These are phyloP conservation scores for Monarcha castaneiventris DNA, from an alignment of 2,113 vertebrate species.

Conservation along the genomic window DNA sequence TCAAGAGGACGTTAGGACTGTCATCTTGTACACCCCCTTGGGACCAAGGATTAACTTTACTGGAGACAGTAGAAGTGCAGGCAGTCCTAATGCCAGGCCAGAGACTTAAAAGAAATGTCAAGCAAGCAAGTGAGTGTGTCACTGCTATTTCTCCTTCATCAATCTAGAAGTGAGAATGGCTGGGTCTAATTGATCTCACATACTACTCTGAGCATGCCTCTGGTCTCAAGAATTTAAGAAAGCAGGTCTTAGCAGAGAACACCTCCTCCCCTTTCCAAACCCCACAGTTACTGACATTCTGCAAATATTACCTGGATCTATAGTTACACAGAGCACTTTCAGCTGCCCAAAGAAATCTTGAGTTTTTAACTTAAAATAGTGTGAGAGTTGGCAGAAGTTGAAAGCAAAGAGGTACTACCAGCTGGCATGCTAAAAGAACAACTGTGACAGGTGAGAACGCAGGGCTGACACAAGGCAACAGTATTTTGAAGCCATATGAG, in stretches of 20 bases:
- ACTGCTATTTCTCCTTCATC: not conserved
- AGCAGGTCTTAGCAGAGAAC: not conserved
- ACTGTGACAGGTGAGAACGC: not conserved
- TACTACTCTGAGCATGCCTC: not conserved
- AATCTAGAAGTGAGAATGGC: not conserved
- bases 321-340: not conserved
- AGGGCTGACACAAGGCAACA: not conserved
- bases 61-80: not conserved
- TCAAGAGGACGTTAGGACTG: not conserved
- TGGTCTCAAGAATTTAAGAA: not conserved
- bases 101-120: not conserved
- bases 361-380: not conserved
- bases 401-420: not conserved
- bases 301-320: not conserved
- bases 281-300: not conserved
- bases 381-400: not conserved
- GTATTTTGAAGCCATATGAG: not conserved
- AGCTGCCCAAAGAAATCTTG: not conserved
- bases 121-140: not conserved
- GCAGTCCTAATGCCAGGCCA: not conserved
- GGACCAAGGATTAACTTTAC: not conserved
- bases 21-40: rapidly evolving
- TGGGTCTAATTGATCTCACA: not conserved
- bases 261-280: not conserved
- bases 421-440: not conserved